Percentiles rank a stretch among this genome's conserved stretches.
Conservation (phyloP, 30 jellyfish, hydroid and myxozoan species). For the Pelagia noctiluca region DNA sequence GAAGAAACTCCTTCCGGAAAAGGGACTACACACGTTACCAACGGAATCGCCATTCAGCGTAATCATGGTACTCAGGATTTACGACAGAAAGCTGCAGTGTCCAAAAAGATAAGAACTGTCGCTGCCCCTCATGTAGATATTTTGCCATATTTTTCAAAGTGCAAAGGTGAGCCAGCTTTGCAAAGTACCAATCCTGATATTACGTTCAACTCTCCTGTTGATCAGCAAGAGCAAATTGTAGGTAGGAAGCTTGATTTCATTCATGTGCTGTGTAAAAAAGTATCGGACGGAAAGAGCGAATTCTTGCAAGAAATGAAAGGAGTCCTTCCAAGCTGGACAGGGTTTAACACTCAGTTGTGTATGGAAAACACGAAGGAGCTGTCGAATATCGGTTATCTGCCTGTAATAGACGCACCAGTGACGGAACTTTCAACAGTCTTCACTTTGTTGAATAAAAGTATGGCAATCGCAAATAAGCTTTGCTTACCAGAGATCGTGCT, state of each 20-base stretch:
- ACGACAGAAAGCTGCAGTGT: neutral
- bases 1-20: too few relatives aligned
- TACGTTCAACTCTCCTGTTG: too few relatives aligned
- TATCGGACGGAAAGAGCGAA: constrained; percentile 8
- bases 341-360: constrained; percentile 62
- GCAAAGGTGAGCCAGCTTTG: constrained; percentile 30
- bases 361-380: neutral
- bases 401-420: constrained; percentile 65
- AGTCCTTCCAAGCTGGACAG: constrained; percentile 76
- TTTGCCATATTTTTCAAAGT: constrained; percentile 11
- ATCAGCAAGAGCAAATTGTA: too few relatives aligned
- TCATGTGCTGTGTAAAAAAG: constrained; percentile 1
- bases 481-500: constrained; percentile 34
- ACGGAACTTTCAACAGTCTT: constrained; percentile 52
- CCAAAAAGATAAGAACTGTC: constrained; percentile 29
- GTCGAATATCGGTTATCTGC: constrained; percentile 67
- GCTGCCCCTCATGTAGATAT: constrained; percentile 11
- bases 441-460: constrained; percentile 31
- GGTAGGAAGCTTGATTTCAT: neutral
- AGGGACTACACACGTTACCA: constrained; percentile 63
- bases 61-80: neutral
- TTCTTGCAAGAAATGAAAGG: neutral
- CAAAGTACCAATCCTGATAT: too few relatives aligned
- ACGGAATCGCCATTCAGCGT: constrained; percentile 61
- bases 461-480: constrained; percentile 55